Evolutionary conservation across 2,888 invertebrate species (phyloP).

Genomic region (Conops quadrifasciatus): DNA sequence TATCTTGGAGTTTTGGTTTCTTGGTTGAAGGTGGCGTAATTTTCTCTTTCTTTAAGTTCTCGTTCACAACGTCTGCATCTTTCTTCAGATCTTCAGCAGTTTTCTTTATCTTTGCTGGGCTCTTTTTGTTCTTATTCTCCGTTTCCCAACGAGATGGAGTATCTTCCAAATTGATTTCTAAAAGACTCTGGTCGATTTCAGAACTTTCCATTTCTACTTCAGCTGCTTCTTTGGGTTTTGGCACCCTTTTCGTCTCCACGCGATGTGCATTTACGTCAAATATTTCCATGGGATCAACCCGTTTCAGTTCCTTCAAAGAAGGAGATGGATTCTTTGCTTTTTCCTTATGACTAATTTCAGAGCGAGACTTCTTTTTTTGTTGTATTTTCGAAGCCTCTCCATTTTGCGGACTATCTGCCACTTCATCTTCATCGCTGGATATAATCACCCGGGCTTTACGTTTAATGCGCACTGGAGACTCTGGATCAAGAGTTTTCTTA

Average conservation of each 20-base stretch:
- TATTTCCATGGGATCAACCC: slow-evolving; percentile 67
- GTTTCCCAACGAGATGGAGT: slow-evolving; percentile 21
- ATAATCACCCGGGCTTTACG: slow-evolving; percentile 63
- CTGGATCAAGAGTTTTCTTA: slow-evolving; percentile 35
- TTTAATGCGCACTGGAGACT: slow-evolving; percentile 50
- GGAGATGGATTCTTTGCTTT: slow-evolving; percentile 50
- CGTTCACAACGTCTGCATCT: background rate
- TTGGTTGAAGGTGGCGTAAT: background rate
- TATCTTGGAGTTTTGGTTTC: slow-evolving; percentile 29
- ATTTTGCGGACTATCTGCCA: slow-evolving; percentile 68
- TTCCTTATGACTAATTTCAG: slow-evolving; percentile 62
- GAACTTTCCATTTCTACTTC: slow-evolving; percentile 66
- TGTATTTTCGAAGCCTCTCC: slow-evolving; percentile 37
- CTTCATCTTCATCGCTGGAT: slow-evolving; percentile 69
- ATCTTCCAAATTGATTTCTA: slow-evolving; percentile 53
- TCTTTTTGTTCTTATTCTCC: background rate
- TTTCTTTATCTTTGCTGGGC: background rate
- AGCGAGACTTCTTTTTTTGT: slow-evolving; percentile 53
- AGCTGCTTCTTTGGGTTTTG: slow-evolving; percentile 52
- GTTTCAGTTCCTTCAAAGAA: slow-evolving; percentile 58
- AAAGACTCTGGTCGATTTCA: slow-evolving; percentile 69
- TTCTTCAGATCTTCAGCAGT: background rate
- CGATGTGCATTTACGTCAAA: slow-evolving; percentile 73
- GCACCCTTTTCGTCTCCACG: slow-evolving; percentile 66
- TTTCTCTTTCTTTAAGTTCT: background rate